Percentiles rank a stretch among this genome's conserved stretches.
Conservation (phyloP, 2,113 vertebrate genomes). For the Rhea americana region DNA sequence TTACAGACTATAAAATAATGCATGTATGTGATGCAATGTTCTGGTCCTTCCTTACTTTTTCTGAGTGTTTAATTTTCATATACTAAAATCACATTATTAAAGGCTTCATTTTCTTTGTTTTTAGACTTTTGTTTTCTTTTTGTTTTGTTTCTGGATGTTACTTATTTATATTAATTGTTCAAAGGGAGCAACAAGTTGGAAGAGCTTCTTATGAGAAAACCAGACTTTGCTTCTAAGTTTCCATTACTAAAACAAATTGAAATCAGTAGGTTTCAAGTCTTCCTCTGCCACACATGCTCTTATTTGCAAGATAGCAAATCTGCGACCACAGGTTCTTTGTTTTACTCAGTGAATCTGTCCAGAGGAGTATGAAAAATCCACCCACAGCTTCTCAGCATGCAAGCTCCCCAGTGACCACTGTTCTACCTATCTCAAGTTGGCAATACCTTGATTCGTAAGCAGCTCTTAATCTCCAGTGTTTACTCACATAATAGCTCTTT, state of each 20-base stretch:
- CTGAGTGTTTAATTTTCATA: background rate
- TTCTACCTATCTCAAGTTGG: background rate
- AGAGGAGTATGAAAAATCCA: conserved; percentile 23
- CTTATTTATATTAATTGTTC: background rate
- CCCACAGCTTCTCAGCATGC: background rate
- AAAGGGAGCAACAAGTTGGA: background rate
- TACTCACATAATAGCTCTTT: background rate
- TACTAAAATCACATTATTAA: too few relatives aligned
- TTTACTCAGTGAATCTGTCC: conserved; percentile 26
- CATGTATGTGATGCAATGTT: background rate
- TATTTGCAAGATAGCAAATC: conserved; percentile 28
- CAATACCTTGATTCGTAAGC: background rate
- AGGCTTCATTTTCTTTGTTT: background rate
- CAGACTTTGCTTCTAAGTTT: conserved; percentile 42
- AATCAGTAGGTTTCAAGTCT: conserved; percentile 45
- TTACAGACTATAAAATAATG: background rate
- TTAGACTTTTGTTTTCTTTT: background rate
- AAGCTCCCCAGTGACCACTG: background rate
- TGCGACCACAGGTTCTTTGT: conserved; percentile 32
- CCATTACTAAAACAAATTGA: conserved; percentile 38
- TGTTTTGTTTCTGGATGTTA: background rate
- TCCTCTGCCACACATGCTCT: background rate
- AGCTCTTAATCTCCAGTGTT: background rate
- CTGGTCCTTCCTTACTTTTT: background rate
- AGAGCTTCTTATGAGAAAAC: conserved; percentile 32